Evolutionary conservation across 2,797 vertebrate genomes (phyloP).

Genomic region (Prunella strophiata): DNA sequence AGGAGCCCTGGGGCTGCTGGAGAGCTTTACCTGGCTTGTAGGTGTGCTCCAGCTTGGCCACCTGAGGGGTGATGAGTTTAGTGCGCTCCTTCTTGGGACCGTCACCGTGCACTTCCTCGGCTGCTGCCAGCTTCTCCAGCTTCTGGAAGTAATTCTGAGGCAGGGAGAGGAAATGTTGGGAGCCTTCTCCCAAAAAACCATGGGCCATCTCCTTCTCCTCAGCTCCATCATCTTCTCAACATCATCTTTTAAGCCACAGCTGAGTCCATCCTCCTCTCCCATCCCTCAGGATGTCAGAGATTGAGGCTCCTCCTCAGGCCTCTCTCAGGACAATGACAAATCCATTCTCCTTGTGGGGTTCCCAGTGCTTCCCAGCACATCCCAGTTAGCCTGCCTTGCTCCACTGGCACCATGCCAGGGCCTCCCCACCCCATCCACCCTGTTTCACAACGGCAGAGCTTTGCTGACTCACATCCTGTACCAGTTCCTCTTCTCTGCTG

Average conservation of each 20-base stretch:
- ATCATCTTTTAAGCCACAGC: background rate
- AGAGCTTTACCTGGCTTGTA: conserved; percentile 89
- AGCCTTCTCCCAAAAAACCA: background rate
- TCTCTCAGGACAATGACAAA: accelerated
- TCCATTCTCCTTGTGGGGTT: accelerated
- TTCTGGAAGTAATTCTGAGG: conserved; percentile 96
- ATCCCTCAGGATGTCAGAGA: background rate
- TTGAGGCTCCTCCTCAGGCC: background rate
- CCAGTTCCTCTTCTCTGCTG: background rate
- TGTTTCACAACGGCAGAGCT: background rate
- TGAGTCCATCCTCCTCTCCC: background rate
- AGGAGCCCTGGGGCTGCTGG: background rate
- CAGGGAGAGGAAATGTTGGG: background rate
- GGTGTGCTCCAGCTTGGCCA: conserved; percentile 93
- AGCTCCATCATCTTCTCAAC: background rate
- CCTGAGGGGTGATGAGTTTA: conserved; percentile 96
- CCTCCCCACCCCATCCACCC: background rate
- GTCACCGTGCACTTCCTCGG: conserved; percentile 88
- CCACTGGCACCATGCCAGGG: accelerated
- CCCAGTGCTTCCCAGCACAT: background rate
- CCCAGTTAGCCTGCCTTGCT: background rate
- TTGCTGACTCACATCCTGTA: background rate
- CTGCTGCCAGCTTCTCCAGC: conserved; percentile 91
- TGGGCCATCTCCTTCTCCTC: accelerated
- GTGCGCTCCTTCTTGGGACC: conserved; percentile 90